Conservation (phyloP, 2,797 vertebrate genomes). For the Glyptemys insculpta region DNA sequence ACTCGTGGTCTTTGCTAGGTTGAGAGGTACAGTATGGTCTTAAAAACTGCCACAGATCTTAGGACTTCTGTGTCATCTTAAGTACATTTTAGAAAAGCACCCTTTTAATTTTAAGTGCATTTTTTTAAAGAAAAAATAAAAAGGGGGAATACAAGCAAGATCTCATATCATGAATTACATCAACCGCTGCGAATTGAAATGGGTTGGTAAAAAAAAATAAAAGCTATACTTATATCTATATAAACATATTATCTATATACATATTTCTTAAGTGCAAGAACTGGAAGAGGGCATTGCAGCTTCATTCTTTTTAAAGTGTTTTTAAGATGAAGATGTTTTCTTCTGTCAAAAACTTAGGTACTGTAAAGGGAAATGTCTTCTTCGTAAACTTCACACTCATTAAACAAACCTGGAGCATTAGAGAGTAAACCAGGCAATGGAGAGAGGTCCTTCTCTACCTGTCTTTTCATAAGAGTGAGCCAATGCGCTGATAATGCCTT, state of each 20-base stretch:
- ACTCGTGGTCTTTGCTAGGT: not conserved
- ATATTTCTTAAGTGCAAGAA: constrained; percentile 67
- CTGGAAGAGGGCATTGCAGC: constrained; percentile 13
- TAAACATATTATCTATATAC: constrained; percentile 61
- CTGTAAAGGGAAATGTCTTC: constrained; percentile 31
- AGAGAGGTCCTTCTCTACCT: not conserved
- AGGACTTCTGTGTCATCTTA: constrained; percentile 56
- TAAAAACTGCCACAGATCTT: constrained; percentile 66
- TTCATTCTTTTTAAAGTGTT: constrained; percentile 27
- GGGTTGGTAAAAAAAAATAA: constrained; percentile 82
- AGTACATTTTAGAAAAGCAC: constrained; percentile 65
- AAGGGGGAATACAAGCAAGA: not conserved
- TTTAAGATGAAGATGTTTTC: not conserved
- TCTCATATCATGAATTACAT: constrained; percentile 70
- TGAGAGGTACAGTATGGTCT: constrained; percentile 17
- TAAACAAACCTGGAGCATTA: not conserved
- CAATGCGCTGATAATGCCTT: not conserved
- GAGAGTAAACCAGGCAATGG: not conserved
- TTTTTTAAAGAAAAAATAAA: constrained; percentile 71
- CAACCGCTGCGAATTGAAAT: constrained; percentile 76
- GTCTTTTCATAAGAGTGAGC: not conserved
- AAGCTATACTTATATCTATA: constrained; percentile 79
- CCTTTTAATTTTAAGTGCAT: constrained; percentile 77
- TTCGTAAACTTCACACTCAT: not conserved
- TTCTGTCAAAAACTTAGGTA: constrained; percentile 25